Percentiles rank a stretch among this genome's conserved stretches.
Evolutionary conservation across 2,113 vertebrate genomes (phyloP).

Genomic region (Lagenorhynchus albirostris): DNA sequence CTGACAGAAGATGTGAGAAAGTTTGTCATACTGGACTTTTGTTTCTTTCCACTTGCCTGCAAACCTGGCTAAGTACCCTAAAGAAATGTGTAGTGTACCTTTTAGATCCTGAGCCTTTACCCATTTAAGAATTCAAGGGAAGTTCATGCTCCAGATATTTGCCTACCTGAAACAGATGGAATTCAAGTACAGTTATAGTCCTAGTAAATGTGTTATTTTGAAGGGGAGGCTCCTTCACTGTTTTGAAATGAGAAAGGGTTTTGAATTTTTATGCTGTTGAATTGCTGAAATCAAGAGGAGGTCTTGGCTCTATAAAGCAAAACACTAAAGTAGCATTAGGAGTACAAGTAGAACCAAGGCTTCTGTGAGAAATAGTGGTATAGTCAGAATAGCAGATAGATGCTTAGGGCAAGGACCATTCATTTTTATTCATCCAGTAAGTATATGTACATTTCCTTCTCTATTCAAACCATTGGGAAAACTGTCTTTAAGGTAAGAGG

Average conservation of each 20-base stretch:
- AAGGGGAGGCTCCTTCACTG: neutral
- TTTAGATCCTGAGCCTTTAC: neutral
- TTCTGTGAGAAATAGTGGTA: neutral
- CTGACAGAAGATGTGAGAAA: neutral
- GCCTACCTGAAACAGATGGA: neutral
- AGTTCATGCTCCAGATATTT: neutral
- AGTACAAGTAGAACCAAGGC: neutral
- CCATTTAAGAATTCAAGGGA: constrained; percentile 18
- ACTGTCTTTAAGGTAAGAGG: neutral
- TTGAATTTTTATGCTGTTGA: constrained; percentile 1
- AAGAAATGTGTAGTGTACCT: neutral
- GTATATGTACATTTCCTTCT: neutral
- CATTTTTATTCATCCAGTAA: neutral
- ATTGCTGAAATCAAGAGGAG: neutral
- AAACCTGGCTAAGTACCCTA: neutral
- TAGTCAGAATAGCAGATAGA: neutral
- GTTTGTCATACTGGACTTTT: neutral
- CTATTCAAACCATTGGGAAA: constrained; percentile 4
- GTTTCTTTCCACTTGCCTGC: neutral
- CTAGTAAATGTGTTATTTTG: constrained; percentile 19
- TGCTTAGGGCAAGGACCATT: neutral
- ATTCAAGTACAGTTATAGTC: neutral
- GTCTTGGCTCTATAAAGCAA: neutral
- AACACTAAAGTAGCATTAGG: constrained; percentile 30
- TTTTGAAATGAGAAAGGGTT: constrained; percentile 21